These are phyloP conservation scores for Enteromius mattozi DNA, from an alignment of 2,797 vertebrate species.

Conservation along the genomic window DNA sequence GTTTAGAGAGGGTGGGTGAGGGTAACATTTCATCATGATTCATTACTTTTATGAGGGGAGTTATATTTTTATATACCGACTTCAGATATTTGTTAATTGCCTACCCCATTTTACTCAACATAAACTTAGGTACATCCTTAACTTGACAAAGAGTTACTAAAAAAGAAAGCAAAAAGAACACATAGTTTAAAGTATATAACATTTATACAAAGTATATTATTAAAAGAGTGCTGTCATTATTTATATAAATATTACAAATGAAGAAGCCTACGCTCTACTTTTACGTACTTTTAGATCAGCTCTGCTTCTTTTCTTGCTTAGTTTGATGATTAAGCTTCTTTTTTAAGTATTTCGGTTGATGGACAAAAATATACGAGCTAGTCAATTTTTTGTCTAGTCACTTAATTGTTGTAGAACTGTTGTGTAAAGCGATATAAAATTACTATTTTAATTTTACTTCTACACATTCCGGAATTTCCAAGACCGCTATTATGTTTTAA, in stretches of 20 bases:
- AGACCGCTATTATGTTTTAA: neutral
- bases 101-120: neutral
- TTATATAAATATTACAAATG: neutral
- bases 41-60: neutral
- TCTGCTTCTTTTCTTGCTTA: neutral
- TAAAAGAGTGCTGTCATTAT: neutral
- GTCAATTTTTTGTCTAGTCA: neutral
- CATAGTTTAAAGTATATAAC: neutral
- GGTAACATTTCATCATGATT: neutral
- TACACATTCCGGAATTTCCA: neutral
- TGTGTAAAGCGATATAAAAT: neutral
- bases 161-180: neutral
- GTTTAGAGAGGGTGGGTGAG: neutral
- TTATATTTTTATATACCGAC: neutral
- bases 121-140: neutral
- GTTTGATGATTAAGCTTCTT: neutral
- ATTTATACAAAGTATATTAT: neutral
- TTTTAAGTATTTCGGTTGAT: no score
- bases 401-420: neutral
- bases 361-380: neutral
- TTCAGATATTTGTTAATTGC: neutral
- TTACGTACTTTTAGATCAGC: neutral
- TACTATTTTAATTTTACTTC: neutral
- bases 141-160: neutral
- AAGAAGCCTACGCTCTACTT: neutral